phyloP scores from a whole-genome alignment of 1,140 invertebrate genomes.

The fruit fly (Drosophila melanogaster) region DNA sequence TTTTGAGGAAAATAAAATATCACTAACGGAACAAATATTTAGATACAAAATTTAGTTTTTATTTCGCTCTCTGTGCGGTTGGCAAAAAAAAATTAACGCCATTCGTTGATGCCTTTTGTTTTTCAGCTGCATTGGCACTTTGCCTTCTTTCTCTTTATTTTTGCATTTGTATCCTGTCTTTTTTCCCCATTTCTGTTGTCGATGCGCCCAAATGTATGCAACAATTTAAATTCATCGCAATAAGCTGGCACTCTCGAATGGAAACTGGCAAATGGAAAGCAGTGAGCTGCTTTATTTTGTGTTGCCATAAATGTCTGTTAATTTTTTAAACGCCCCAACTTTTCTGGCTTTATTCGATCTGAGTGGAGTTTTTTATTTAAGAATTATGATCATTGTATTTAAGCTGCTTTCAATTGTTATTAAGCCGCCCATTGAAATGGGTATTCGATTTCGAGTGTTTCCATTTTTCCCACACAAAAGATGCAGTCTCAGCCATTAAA shows the following conservation, averaged over 20 bases:
- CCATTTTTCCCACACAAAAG: conserved; percentile 18
- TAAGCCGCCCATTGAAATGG: conserved; percentile 30
- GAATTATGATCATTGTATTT: conserved; percentile 43
- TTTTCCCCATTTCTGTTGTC: conserved; percentile 24
- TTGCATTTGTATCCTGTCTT: conserved; percentile 22
- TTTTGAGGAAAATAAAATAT: neutral
- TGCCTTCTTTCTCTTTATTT: conserved; percentile 16
- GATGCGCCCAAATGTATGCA: conserved; percentile 67
- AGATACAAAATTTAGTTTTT: neutral
- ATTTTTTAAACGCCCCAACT: conserved; percentile 57
- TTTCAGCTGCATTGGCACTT: conserved; percentile 39
- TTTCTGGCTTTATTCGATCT: conserved; percentile 10
- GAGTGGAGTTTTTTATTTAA: conserved; percentile 27
- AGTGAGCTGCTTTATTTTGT: conserved; percentile 26
- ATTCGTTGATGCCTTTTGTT: conserved; percentile 75
- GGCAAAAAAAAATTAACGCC: conserved; percentile 67
- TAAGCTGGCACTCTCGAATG: conserved; percentile 62
- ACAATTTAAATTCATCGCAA: conserved; percentile 82
- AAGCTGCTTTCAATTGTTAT: conserved; percentile 51
- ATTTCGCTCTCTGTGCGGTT: neutral
- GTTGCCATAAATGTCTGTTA: conserved; percentile 67
- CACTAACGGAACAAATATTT: too few relatives aligned
- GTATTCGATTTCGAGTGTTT: conserved; percentile 19
- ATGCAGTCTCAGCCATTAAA: conserved; percentile 34
- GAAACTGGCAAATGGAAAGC: conserved; percentile 47